A percentile compares a stretch with the other conserved stretches of the same genome.
These are phyloP conservation scores for Bucorvus abyssinicus DNA, from an alignment of 2,797 vertebrate species.

Conservation along the genomic window DNA sequence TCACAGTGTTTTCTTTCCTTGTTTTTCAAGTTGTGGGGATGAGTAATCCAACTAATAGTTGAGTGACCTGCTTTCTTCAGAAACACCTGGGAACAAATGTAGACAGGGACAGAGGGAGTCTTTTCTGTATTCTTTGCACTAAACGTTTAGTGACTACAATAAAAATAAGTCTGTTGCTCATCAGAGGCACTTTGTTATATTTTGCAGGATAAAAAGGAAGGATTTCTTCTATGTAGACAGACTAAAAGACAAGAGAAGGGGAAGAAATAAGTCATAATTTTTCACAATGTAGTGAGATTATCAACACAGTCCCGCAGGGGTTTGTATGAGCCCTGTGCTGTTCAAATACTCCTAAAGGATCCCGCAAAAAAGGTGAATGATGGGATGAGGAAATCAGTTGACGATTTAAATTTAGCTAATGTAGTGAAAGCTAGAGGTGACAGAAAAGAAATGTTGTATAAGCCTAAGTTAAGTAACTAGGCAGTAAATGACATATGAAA, in stretches of 20 bases:
- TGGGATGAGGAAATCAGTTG: neutral
- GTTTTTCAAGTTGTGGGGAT: constrained; percentile 54
- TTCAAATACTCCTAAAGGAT: neutral
- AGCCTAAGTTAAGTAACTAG: neutral
- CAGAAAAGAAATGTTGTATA: neutral
- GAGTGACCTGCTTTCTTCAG: constrained; percentile 64
- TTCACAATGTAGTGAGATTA: neutral
- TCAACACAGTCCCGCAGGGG: neutral
- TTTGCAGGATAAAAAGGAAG: neutral
- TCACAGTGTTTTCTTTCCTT: constrained; percentile 45
- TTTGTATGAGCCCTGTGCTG: neutral
- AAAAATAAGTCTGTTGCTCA: neutral
- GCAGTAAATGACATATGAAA: neutral
- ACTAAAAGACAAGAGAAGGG: neutral
- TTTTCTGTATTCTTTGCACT: neutral
- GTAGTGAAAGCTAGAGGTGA: neutral
- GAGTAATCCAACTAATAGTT: constrained; percentile 40
- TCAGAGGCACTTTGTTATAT: neutral
- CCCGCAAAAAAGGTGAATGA: neutral
- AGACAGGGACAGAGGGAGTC: neutral
- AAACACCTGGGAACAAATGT: neutral
- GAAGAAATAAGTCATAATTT: neutral
- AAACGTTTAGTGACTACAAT: neutral
- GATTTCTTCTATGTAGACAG: neutral
- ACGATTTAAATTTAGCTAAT: neutral